Conservation (phyloP, 2,888 invertebrate genomes). For the Silvanus unidentatus region DNA sequence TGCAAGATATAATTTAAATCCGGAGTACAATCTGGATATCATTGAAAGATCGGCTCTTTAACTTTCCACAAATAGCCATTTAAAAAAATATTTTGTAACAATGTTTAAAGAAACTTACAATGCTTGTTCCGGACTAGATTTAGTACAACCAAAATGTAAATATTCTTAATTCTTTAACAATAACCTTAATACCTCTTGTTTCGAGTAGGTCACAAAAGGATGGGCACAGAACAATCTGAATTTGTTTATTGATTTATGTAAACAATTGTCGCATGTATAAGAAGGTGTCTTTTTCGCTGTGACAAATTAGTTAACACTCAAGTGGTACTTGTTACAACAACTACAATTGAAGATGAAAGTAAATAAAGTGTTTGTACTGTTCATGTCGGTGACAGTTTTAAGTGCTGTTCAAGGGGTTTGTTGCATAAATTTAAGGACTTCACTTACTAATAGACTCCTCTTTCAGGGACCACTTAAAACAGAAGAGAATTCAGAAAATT, state of each 20-base stretch:
- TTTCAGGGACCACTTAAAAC: neutral
- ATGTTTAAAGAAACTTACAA: neutral
- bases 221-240: conserved; percentile 22
- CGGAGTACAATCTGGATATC: too few relatives aligned
- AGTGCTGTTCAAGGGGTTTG: conserved; percentile 1
- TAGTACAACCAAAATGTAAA: conserved; percentile 17
- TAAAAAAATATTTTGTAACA: too few relatives aligned
- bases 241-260: conserved; percentile 10
- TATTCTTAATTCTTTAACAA: conserved; percentile 17
- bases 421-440: too few relatives aligned
- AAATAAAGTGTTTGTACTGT: neutral
- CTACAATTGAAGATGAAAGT: conserved; percentile 2
- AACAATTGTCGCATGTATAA: conserved; percentile 5
- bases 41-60: too few relatives aligned
- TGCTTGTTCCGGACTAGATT: conserved; percentile 24
- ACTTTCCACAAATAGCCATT: too few relatives aligned
- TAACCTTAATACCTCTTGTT: conserved; percentile 17
- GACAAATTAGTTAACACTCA: too few relatives aligned
- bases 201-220: conserved; percentile 32
- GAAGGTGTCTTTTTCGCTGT: conserved; percentile 8
- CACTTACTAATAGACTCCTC: too few relatives aligned
- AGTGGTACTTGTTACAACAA: too few relatives aligned
- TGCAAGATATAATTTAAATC: too few relatives aligned
- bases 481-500: too few relatives aligned
- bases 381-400: neutral